Conservation (phyloP, 2,888 invertebrate species). For the Agonum fuliginosum region DNA sequence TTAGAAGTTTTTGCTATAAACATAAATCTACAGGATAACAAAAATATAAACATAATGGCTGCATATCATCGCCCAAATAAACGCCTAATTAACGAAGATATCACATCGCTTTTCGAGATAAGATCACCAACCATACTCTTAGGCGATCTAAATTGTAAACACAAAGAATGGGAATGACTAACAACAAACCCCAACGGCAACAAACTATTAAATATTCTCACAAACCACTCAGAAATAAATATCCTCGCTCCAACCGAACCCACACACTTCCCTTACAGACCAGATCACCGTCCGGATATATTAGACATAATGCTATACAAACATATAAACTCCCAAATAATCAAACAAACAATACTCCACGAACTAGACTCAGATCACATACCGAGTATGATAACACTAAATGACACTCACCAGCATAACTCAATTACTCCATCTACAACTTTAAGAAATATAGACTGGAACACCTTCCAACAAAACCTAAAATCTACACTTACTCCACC, state of each 20-base stretch:
- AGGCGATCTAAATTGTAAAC: constrained; percentile 57
- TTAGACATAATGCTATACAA: constrained; percentile 54
- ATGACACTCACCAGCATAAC: neutral
- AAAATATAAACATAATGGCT: constrained; percentile 13
- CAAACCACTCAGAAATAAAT: constrained; percentile 34
- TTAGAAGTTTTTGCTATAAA: neutral
- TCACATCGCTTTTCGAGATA: constrained; percentile 39
- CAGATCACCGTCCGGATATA: constrained; percentile 54
- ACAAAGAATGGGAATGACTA: constrained; percentile 47
- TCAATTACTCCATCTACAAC: neutral
- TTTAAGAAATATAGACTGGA: constrained; percentile 6
- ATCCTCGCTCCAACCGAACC: constrained; percentile 55
- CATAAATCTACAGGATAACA: constrained; percentile 4
- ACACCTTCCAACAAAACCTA: constrained; percentile 6
- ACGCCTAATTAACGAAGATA: constrained; percentile 46
- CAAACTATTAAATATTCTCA: constrained; percentile 35
- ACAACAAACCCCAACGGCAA: constrained; percentile 53
- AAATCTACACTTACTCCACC: constrained; percentile 16
- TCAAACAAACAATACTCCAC: constrained; percentile 57
- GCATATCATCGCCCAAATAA: constrained; percentile 56
- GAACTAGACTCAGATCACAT: constrained; percentile 58
- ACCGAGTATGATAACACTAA: constrained; percentile 48
- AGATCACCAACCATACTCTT: constrained; percentile 32
- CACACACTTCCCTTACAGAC: constrained; percentile 51
- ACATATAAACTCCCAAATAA: constrained; percentile 10